Evolutionary conservation across 2,113 vertebrate genomes (phyloP), one percentile per base, ranked within the genome.

Genomic region (Opisthocomus hoazin): DNA sequence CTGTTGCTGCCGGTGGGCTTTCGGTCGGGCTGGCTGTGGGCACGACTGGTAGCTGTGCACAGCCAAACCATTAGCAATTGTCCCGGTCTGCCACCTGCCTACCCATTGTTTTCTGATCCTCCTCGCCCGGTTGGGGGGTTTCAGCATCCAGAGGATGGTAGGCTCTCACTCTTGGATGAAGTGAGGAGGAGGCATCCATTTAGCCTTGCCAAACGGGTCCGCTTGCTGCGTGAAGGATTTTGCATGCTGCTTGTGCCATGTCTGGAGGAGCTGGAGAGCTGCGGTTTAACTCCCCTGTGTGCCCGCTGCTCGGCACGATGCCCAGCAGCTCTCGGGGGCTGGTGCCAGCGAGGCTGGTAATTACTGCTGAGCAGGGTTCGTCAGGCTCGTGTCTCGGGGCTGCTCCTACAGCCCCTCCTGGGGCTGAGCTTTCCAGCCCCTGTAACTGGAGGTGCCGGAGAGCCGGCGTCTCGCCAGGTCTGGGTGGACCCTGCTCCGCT

Each of bases 391-490:
- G 29, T 30, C 56, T 18, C 5, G 22, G 65, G 54, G 6, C 53
- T 15, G 29, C 12, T 70, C 30, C 58, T 32, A n/a, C 78, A 54
- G 23, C 54, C 26, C 45, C 36, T 64, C 13, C 45, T 3, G 41
- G 15, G 16, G 36, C 45, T 45, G 9, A 80, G 71, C 26, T 71
- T 46, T 61, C 6, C 73, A 51, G 20, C 29, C 30, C 34, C 39
- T 17, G 2, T 7, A 10, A 14, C 13, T 6, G 0, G 27, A 51
- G 30, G 32, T 1, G 4, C 36, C 29, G 5, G 43, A 79, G 32
- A 91, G 11, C 46, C 1, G 1, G 8, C 0, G 0, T 58, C 43
- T n/a, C 7, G 0, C 23, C 74, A 32, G 39, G 13, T 1, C 8
- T 11, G n/a, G 18, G 13, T 45, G 56, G 77, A 54, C 8, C 13